Evolutionary conservation across 2,888 invertebrate species (phyloP), one percentile per base, ranked within the genome.

Genomic region (Ectropis crepuscularia): DNA sequence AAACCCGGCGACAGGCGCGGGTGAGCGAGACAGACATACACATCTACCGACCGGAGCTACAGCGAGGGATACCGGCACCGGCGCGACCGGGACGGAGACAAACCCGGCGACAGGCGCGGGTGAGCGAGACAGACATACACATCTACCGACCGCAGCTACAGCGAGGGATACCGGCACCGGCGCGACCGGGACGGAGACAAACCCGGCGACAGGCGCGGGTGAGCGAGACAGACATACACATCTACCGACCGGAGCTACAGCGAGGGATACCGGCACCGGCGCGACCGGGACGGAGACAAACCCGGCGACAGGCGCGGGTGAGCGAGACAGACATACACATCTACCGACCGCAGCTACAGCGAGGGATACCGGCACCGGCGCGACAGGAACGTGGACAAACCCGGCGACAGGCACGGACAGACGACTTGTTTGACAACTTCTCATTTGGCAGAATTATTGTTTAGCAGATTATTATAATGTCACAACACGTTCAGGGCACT

Each of bases 161-260:
- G 51, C 37, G 60, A 63, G 42, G 45, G 49, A 28, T 61, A 65
- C 46, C 48, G 61, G 47, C 46, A 39, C 12, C 53, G 74, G 36
- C 57, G 66, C 5, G 45, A 65, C 43, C 50, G 67, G 39, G 70
- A 71, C 41, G 6, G 10, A n/a, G 63, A 59, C 37, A 59, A 59
- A 42, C 46, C 49, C 2, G 36, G 6, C 0, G 63, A 63, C 11
- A 50, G 58, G 49, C 7, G 5, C 0, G 58, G 58, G 63, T 63
- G 36, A 16, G 46, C 5, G 12, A 9, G 5, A 43, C 6, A 43
- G 9, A 43, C 0, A 6, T 9, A 2, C n/a, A 43, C n/a, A 7
- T n/a, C n/a, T 7, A 43, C n/a, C n/a, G n/a, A 57, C 12, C 55
- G 64, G 12, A 57, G 38, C 28, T 57, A 55, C 60, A 63, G 51